These are phyloP conservation scores for Ptychochromis oligacanthus DNA, from an alignment of 2,113 vertebrate genomes.

Conservation along the genomic window DNA sequence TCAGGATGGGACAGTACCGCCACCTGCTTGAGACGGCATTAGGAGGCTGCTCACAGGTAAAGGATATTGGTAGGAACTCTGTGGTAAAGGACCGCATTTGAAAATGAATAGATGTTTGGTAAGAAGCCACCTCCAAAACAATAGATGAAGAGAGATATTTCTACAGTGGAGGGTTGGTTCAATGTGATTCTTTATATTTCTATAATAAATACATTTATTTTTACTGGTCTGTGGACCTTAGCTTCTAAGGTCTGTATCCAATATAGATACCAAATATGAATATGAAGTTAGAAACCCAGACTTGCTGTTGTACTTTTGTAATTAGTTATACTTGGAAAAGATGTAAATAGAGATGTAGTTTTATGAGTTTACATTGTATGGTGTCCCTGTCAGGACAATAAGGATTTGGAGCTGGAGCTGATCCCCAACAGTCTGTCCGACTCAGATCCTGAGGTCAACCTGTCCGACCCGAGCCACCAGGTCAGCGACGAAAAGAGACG, in stretches of 20 bases:
- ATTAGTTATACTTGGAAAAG: background rate
- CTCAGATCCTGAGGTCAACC: conserved; percentile 94
- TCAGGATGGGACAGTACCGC: conserved; percentile 94
- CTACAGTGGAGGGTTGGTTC: too few species aligned
- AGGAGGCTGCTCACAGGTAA: conserved; percentile 90
- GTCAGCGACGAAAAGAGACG: conserved; percentile 97
- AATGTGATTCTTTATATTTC: background rate
- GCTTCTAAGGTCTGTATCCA: background rate
- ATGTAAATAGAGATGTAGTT: background rate
- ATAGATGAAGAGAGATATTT: too few species aligned
- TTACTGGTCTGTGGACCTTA: background rate
- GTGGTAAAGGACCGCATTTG: too few species aligned
- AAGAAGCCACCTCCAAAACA: too few species aligned
- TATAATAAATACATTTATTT: background rate
- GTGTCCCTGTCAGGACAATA: conserved; percentile 86
- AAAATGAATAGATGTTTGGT: too few species aligned
- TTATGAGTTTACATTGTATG: background rate
- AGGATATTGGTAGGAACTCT: background rate
- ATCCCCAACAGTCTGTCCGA: conserved; percentile 97
- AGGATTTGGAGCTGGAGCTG: conserved; percentile 94
- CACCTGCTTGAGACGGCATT: conserved; percentile 91
- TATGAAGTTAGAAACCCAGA: background rate
- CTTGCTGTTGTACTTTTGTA: background rate
- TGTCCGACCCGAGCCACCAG: conserved; percentile 92
- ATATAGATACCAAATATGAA: background rate